A percentile compares a stretch with the other conserved stretches of the same genome.
Evolutionary conservation across 1,140 invertebrate genomes (phyloP).

Genomic region (Zaprionus davidi): DNA sequence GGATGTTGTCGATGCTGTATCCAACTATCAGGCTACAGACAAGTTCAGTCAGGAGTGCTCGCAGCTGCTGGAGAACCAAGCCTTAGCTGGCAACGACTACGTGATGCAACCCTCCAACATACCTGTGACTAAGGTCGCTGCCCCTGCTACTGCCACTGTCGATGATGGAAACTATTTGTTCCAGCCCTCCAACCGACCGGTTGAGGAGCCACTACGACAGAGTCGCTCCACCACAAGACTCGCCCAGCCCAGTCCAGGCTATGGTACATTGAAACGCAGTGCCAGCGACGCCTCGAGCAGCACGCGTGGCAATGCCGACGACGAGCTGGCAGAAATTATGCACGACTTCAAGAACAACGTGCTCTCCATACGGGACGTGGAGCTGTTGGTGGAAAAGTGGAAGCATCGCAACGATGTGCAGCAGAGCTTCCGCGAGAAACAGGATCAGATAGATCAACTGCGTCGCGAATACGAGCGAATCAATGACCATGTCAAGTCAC

Average conservation of each 20-base stretch:
- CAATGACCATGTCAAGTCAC: slow-evolving; percentile 90
- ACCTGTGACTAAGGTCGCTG: slow-evolving; percentile 37
- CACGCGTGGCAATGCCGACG: slow-evolving; percentile 86
- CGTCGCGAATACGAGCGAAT: slow-evolving; percentile 92
- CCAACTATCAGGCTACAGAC: slow-evolving; percentile 61
- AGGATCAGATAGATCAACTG: slow-evolving; percentile 91
- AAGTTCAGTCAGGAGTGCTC: slow-evolving; percentile 84
- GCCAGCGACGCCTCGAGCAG: slow-evolving; percentile 68
- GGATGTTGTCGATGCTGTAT: slow-evolving; percentile 67
- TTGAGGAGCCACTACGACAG: slow-evolving; percentile 70
- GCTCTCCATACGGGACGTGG: slow-evolving; percentile 92
- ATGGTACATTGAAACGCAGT: slow-evolving; percentile 73
- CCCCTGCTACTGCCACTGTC: neutral
- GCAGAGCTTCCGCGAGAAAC: slow-evolving; percentile 93
- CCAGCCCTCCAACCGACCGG: slow-evolving; percentile 87
- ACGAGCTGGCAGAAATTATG: slow-evolving; percentile 93
- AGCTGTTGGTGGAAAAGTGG: slow-evolving; percentile 93
- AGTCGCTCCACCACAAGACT: slow-evolving; percentile 47
- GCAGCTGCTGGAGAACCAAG: slow-evolving; percentile 75
- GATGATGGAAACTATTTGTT: slow-evolving; percentile 85
- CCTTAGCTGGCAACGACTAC: slow-evolving; percentile 74
- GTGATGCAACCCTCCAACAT: slow-evolving; percentile 82
- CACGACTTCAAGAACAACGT: slow-evolving; percentile 96
- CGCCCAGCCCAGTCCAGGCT: slow-evolving; percentile 31
- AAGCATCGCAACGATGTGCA: slow-evolving; percentile 93